These are phyloP conservation scores for Tetragonisca angustula DNA, from an alignment of 2,888 invertebrate species.

Conservation along the genomic window DNA sequence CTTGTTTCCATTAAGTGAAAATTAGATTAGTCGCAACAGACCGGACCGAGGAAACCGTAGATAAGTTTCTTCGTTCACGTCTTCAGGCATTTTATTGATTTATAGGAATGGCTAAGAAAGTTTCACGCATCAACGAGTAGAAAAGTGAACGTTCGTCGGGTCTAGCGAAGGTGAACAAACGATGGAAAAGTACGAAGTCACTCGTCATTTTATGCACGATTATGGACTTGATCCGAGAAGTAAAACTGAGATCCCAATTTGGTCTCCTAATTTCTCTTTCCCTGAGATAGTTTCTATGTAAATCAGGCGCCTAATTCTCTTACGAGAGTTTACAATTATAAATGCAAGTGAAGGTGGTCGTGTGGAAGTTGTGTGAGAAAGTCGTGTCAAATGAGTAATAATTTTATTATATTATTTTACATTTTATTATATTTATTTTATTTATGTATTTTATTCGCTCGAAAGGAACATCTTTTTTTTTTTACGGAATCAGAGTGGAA, in stretches of 20 bases:
- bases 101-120: slow-evolving; percentile 7
- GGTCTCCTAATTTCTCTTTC: not conserved
- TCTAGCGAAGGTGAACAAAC: slow-evolving; percentile 34
- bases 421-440: too few relatives aligned
- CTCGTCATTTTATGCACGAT: not conserved
- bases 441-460: not conserved
- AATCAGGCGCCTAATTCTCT: not conserved
- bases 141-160: slow-evolving; percentile 17
- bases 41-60: not conserved
- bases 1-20: not conserved
- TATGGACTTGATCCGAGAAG: not conserved
- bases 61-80: not conserved
- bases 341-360: not conserved
- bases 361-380: not conserved
- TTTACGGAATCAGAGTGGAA: not conserved
- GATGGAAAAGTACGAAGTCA: slow-evolving; percentile 6
- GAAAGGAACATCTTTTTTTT: not conserved
- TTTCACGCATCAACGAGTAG: slow-evolving; percentile 18
- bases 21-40: not conserved
- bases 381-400: not conserved
- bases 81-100: slow-evolving; percentile 35
- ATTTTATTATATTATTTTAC: not conserved
- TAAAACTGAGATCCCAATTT: not conserved
- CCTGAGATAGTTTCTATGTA: not conserved
- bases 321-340: too few relatives aligned